Percentiles rank a stretch among this genome's conserved stretches.
phyloP scores from a whole-genome alignment of 2,797 vertebrate genomes.

The Semaprochilodus insignis region DNA sequence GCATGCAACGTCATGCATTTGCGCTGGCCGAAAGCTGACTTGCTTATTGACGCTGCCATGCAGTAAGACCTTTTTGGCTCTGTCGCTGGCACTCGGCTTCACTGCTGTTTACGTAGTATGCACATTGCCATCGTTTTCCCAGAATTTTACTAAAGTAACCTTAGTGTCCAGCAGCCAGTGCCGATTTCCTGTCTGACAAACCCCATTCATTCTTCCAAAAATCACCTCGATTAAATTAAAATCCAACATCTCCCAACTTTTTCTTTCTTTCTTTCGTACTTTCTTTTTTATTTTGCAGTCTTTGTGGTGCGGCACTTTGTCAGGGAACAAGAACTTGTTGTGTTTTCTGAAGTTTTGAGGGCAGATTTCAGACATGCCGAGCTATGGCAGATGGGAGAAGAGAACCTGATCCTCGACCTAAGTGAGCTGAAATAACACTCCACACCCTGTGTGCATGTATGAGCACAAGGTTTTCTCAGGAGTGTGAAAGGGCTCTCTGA shows the following conservation, averaged over 20 bases:
- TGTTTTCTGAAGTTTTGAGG: conserved; percentile 33
- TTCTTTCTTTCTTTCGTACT: neutral
- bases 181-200: conserved; percentile 18
- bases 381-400: conserved; percentile 23
- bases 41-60: neutral
- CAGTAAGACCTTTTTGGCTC: neutral
- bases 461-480: conserved; percentile 45
- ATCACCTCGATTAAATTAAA: conserved; percentile 28
- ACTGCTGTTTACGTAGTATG: neutral
- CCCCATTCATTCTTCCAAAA: neutral
- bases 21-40: neutral
- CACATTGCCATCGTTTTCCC: neutral
- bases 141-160: conserved; percentile 4
- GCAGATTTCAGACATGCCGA: conserved; percentile 28
- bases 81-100: neutral
- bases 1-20: no score
- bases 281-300: neutral
- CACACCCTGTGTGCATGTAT: conserved; percentile 38
- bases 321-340: neutral
- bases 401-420: conserved; percentile 42
- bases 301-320: neutral
- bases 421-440: conserved; percentile 61
- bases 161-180: neutral
- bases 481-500: conserved; percentile 52
- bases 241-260: neutral